Conservation (phyloP, 2,113 vertebrate species). For the Mesoclemmys tuberculata region DNA sequence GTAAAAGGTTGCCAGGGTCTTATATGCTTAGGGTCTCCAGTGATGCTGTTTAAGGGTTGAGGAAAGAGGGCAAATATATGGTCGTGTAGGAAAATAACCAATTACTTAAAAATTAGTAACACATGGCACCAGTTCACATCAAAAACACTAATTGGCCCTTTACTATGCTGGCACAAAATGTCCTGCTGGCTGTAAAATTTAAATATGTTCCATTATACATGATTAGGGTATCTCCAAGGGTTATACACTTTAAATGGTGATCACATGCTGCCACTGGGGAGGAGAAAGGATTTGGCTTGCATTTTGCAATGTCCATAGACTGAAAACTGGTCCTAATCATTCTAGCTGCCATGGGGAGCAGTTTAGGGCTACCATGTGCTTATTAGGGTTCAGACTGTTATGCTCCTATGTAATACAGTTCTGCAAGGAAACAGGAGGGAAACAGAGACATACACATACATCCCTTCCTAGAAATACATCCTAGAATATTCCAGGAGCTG, state of each 20-base stretch:
- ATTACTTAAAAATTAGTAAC: not conserved
- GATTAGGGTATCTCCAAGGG: fast-evolving
- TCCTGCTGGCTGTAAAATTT: not conserved
- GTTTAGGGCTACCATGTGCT: not conserved
- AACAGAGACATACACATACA: not conserved
- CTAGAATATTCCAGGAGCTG: too few relatives aligned
- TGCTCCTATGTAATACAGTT: not conserved
- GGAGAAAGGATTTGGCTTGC: not conserved
- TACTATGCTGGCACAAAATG: not conserved
- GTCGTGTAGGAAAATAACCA: not conserved
- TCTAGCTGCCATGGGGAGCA: not conserved
- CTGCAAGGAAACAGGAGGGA: not conserved
- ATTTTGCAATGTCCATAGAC: not conserved
- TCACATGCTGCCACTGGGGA: not conserved
- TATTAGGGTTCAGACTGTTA: not conserved
- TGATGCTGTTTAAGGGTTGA: not conserved
- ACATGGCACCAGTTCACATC: not conserved
- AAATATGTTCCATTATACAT: not conserved
- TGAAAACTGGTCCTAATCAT: not conserved
- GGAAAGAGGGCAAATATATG: not conserved
- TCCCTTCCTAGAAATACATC: too few relatives aligned
- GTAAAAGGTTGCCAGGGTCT: not conserved
- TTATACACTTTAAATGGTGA: not conserved
- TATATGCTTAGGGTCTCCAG: not conserved
- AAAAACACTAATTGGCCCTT: not conserved